phyloP scores from a whole-genome alignment of 2,113 vertebrate species.

The Callaeas wilsoni region DNA sequence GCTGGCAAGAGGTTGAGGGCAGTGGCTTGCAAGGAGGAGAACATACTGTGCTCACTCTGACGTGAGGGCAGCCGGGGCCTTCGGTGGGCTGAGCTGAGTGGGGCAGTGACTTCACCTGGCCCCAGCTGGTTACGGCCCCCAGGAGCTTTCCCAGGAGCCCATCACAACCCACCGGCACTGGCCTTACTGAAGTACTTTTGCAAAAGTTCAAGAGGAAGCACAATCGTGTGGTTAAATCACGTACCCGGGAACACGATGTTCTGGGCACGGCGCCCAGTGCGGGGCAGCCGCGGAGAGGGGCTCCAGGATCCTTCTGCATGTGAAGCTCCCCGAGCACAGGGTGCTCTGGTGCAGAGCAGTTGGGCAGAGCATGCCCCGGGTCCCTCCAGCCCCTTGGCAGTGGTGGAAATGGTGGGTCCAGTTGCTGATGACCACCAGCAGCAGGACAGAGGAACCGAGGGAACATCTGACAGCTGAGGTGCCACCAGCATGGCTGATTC shows the following conservation, averaged over 20 bases:
- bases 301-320: neutral
- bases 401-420: rapidly evolving
- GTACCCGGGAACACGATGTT: neutral
- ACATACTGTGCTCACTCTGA: rapidly evolving
- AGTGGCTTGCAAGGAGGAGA: neutral
- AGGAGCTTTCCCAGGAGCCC: neutral
- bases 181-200: neutral
- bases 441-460: neutral
- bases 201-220: conserved; percentile 4
- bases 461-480: rapidly evolving
- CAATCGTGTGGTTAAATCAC: neutral
- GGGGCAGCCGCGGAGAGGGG: rapidly evolving
- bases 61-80: rapidly evolving
- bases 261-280: neutral
- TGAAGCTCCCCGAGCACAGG: rapidly evolving
- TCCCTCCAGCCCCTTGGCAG: rapidly evolving
- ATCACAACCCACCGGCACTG: neutral
- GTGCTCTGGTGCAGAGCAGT: neutral
- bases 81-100: neutral
- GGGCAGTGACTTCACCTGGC: neutral
- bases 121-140: rapidly evolving
- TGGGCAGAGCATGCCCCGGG: rapidly evolving
- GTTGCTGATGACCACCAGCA: rapidly evolving
- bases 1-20: neutral
- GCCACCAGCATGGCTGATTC: neutral